Base-by-base conservation (phyloP, 2,888 invertebrate species). In the Cataglyphis livida region DNA sequence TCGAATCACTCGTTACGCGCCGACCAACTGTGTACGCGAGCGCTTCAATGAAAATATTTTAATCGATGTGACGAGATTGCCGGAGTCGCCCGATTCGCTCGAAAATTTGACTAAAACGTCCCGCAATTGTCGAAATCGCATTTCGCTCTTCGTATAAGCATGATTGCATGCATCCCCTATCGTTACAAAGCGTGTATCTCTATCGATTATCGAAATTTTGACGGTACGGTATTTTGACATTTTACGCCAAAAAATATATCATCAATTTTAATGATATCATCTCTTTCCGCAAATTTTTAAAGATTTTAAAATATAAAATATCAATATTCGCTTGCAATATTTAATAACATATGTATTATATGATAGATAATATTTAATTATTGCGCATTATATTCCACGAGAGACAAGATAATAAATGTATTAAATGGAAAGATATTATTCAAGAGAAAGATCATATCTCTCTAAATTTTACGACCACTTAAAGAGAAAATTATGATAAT, bases 1-100 rank as follows among this genome's bases (percentile, higher is more conserved):
- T 90, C 92, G 90, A 89, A 81, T 90, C 88, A 85, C 89, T 90
- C 90, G 90, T 91, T 89, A 88, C 86, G 74, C 84, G 83, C 82
- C 87, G 85, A 64, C 84, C 84, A 81, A 87, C 85, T 76, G 64
- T 64, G 65, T 64, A 44, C 78, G 83, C 75, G 79, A 81, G 83
- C 85, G 64, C 44, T 86, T 84, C 84, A 89, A 91, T 85, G 87
- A 87, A 90, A 90, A 90, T 90, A 90, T 90, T 91, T 89, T 88
- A 90, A 90, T 91, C 91, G 88, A 65, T 15, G 66, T n/a, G n/a
- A 61, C 44, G 70, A 35, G 70, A 70, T 78, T 44, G 21, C 12
- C 65, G 3, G 41, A 59, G 65, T 51, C 66, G 51, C 6, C 64
- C 81, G 66, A 41, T 61, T 71, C 64, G 57, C 32, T 15, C 28